Evolutionary conservation across 2,113 vertebrate species (phyloP).

Genomic region (Girardinichthys multiradiatus): DNA sequence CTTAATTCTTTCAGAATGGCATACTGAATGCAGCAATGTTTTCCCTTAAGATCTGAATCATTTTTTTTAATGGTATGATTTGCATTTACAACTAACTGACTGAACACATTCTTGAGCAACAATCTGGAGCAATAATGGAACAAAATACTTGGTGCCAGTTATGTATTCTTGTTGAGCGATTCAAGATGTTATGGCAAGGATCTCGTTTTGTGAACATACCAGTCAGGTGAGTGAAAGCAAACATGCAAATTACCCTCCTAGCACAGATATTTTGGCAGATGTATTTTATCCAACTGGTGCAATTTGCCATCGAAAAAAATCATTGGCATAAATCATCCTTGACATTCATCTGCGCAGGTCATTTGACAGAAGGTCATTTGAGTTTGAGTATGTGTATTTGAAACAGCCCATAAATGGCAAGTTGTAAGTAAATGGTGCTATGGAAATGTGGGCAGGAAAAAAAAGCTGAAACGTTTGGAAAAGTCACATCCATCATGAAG

Average conservation of each 20-base stretch:
- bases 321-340: background rate
- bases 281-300: background rate
- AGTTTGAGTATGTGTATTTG: background rate
- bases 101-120: background rate
- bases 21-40: background rate
- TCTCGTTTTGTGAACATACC: background rate
- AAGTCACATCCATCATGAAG: background rate
- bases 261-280: background rate
- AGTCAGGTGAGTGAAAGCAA: background rate
- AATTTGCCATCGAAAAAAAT: background rate
- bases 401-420: background rate
- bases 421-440: background rate
- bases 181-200: background rate
- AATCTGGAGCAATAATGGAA: background rate
- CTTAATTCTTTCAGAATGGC: too few relatives aligned
- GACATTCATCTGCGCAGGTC: background rate
- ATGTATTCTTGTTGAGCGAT: background rate
- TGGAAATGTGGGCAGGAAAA: background rate
- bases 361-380: background rate
- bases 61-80: background rate
- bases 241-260: background rate
- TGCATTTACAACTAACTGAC: background rate
- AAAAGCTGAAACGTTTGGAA: background rate
- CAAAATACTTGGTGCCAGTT: background rate
- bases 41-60: background rate